Evolutionary conservation across 1,140 invertebrate species (phyloP).

Genomic region (Stenopsyche tienmushanensis): DNA sequence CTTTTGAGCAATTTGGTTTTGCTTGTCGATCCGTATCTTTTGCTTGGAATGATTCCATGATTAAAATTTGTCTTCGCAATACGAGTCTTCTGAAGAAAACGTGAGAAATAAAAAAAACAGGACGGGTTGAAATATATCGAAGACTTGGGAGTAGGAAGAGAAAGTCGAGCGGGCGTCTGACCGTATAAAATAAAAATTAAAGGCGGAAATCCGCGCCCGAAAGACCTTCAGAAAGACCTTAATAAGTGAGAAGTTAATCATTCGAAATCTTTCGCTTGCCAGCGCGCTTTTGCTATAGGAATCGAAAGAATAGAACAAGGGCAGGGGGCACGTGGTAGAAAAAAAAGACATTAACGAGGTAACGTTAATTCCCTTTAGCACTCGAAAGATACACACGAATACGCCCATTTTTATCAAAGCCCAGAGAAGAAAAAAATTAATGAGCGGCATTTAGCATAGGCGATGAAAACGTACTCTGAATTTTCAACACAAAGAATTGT

Average conservation of each 20-base stretch:
- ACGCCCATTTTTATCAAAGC: constrained; percentile 13
- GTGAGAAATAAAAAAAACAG: too few species aligned
- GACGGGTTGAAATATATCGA: background rate
- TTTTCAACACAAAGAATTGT: constrained; percentile 8
- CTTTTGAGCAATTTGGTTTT: too few species aligned
- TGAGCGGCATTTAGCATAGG: background rate
- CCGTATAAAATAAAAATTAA: too few species aligned
- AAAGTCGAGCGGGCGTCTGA: too few species aligned
- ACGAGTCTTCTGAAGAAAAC: too few species aligned
- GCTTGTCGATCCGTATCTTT: too few species aligned
- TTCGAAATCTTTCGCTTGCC: background rate
- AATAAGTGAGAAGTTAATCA: background rate
- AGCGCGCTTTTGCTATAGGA: too few species aligned
- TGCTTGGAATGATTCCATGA: too few species aligned
- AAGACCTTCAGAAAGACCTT: background rate
- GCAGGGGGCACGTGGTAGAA: background rate
- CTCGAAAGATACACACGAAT: constrained; percentile 2
- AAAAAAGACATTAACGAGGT: constrained; percentile 10
- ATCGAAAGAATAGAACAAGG: background rate
- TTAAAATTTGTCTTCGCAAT: too few species aligned
- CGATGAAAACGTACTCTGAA: constrained; percentile 4
- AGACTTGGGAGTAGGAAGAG: too few species aligned
- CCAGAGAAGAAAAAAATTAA: constrained; percentile 6
- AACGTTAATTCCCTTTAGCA: constrained; percentile 11
- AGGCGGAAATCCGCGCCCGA: background rate